Percentiles rank a stretch among this genome's conserved stretches.
These are phyloP conservation scores for Drepana falcataria DNA, from an alignment of 2,888 invertebrate species.

Conservation along the genomic window DNA sequence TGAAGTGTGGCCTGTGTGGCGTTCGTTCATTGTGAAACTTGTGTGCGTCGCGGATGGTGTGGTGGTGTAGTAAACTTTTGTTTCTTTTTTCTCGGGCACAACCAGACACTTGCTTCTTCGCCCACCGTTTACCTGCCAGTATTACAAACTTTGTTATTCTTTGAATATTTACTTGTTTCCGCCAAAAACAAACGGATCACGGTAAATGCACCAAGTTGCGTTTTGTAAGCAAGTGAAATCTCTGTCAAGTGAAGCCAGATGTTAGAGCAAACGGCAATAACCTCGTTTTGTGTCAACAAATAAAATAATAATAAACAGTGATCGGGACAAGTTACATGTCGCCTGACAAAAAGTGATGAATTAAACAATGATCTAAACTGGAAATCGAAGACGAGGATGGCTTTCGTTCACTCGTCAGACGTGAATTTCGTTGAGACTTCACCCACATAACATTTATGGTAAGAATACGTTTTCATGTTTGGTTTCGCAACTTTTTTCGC, in stretches of 20 bases:
- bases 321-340: slow-evolving; percentile 53
- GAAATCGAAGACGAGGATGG: slow-evolving; percentile 65
- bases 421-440: slow-evolving; percentile 59
- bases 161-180: slow-evolving; percentile 15
- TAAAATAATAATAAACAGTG: slow-evolving; percentile 72
- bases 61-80: slow-evolving; percentile 37
- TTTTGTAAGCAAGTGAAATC: slow-evolving; percentile 55
- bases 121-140: slow-evolving; percentile 53
- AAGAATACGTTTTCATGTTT: slow-evolving; percentile 69
- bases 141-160: slow-evolving; percentile 34
- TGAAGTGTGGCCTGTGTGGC: slow-evolving; percentile 19
- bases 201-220: slow-evolving; percentile 26
- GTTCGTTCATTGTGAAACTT: slow-evolving; percentile 42
- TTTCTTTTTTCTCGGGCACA: slow-evolving; percentile 41
- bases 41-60: slow-evolving; percentile 34
- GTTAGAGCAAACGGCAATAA: slow-evolving; percentile 58
- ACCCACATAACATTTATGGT: slow-evolving; percentile 75
- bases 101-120: slow-evolving; percentile 48
- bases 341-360: slow-evolving; percentile 61
- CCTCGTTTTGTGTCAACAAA: slow-evolving; percentile 73
- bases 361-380: slow-evolving; percentile 68
- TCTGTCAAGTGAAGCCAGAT: slow-evolving; percentile 56
- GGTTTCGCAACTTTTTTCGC: slow-evolving; percentile 59
- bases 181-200: slow-evolving; percentile 10
- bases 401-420: slow-evolving; percentile 49